Evolutionary conservation across 2,113 vertebrate genomes (phyloP), one percentile per base, ranked within the genome.

Genomic region (Dromiciops gliroides): DNA sequence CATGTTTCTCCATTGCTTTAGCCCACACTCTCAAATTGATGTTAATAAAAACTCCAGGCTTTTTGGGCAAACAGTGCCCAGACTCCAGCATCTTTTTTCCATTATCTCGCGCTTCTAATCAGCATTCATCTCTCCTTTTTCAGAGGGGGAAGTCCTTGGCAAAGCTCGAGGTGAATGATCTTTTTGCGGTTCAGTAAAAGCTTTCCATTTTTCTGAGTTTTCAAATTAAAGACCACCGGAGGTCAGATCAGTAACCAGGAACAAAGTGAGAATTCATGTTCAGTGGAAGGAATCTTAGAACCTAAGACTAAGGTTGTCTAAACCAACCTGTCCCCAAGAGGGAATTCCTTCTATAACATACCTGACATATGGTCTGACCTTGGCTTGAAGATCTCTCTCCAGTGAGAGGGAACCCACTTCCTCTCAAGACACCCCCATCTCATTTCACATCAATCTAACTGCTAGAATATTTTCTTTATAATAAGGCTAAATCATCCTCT

Each of bases 21-120:
- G 93, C 97, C 97, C 97, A 95, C 91, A 94, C 88, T 95, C 97
- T 60, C 95, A 92, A 89, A 96, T 94, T 91, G 93, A 93, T 94
- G 91, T 96, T 95, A 97, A 94, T 93, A 97, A 98, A 97, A 98
- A 97, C 93, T 96, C 96, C 96, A 98, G 90, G 94, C 52, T 97
- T 50, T 67, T 91, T 95, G 92, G 95, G 94, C 97, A 95, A 98
- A 94, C 24, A 37, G 89, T 48, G 49, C 44, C 51, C 93, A 92
- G 93, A 93, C 50, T 96, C 98, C 90, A 97, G 48, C 90, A 23
- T 83, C 50, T 93, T 8, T n/a, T 97, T 98, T 97, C 96, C 93
- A 94, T 94, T 91, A 0, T 92, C 90, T 3, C 49, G 89, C 90
- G 51, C 93, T 53, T 94, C 93, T 94, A 89, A 48, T 96, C 48